phyloP scores from a whole-genome alignment of 1,140 invertebrate species.

The Papilio xuthus region DNA sequence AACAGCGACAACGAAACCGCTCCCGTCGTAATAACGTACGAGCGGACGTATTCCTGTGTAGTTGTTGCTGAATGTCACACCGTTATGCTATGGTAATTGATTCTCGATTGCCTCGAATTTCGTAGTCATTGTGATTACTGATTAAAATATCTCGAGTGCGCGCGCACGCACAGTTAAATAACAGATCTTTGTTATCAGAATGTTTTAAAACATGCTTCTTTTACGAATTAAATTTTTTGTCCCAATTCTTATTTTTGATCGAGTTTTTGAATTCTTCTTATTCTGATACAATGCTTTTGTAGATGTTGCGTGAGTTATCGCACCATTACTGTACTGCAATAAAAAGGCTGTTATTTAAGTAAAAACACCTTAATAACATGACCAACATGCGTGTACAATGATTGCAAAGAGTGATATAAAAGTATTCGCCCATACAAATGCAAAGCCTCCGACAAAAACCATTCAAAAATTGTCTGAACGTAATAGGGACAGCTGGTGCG shows the following conservation, averaged over 20 bases:
- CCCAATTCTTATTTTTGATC: not conserved
- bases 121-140: constrained; percentile 27
- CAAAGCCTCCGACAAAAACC: not conserved
- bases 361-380: not conserved
- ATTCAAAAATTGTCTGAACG: not conserved
- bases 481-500: constrained; percentile 22
- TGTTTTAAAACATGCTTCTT: not conserved
- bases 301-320: not conserved
- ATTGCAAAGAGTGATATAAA: not conserved
- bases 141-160: not conserved
- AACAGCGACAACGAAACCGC: constrained; percentile 32
- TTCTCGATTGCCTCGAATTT: constrained; percentile 56
- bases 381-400: constrained; percentile 4
- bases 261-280: not conserved
- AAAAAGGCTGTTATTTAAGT: not conserved
- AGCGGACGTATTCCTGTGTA: constrained; percentile 60
- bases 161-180: not conserved
- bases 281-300: not conserved
- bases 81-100: constrained; percentile 75
- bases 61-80: constrained; percentile 66
- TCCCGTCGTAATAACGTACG: constrained; percentile 55
- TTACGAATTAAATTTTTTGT: not conserved
- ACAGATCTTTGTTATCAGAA: not conserved
- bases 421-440: not conserved
- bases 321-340: not conserved